Conservation (phyloP, 2,888 invertebrate species). For the Drosophila birchii region DNA sequence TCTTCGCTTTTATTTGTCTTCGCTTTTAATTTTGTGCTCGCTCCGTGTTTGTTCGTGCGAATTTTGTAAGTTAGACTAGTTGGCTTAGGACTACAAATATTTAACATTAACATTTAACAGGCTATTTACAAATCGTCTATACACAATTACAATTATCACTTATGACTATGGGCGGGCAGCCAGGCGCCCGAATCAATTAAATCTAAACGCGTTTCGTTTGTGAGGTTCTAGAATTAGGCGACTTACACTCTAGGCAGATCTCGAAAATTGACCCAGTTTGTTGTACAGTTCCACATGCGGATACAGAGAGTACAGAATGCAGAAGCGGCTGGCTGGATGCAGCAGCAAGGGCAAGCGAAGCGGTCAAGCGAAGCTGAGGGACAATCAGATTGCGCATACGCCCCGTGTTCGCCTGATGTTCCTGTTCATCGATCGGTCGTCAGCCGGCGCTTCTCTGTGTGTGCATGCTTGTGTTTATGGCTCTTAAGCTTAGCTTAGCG, state of each 20-base stretch:
- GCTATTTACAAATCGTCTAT: slow-evolving; percentile 71
- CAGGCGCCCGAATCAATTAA: slow-evolving; percentile 37
- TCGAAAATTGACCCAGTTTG: slow-evolving; percentile 74
- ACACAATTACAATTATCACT: slow-evolving; percentile 71
- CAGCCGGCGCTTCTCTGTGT: slow-evolving; percentile 34
- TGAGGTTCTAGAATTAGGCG: slow-evolving; percentile 69
- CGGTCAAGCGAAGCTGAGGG: slow-evolving; percentile 50
- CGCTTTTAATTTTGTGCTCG: slow-evolving; percentile 57
- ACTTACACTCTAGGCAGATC: slow-evolving; percentile 75
- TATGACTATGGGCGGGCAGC: slow-evolving; percentile 49
- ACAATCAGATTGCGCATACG: slow-evolving; percentile 35
- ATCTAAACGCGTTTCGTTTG: slow-evolving; percentile 48
- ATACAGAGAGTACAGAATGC: slow-evolving; percentile 21
- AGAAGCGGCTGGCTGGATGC: slow-evolving; percentile 3
- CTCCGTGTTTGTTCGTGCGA: slow-evolving; percentile 64
- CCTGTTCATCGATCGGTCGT: slow-evolving; percentile 14
- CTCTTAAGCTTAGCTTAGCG: slow-evolving; percentile 59
- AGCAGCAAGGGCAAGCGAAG: slow-evolving; percentile 38
- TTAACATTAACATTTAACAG: slow-evolving; percentile 67
- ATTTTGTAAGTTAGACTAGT: slow-evolving; percentile 77
- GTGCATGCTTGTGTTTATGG: slow-evolving; percentile 57
- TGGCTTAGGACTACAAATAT: slow-evolving; percentile 71
- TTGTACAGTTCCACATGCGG: slow-evolving; percentile 41
- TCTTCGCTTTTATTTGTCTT: slow-evolving; percentile 62
- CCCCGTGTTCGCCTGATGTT: slow-evolving; percentile 36